These are phyloP conservation scores for Rhodophaea formosa DNA, from an alignment of 2,888 invertebrate genomes.

Conservation along the genomic window DNA sequence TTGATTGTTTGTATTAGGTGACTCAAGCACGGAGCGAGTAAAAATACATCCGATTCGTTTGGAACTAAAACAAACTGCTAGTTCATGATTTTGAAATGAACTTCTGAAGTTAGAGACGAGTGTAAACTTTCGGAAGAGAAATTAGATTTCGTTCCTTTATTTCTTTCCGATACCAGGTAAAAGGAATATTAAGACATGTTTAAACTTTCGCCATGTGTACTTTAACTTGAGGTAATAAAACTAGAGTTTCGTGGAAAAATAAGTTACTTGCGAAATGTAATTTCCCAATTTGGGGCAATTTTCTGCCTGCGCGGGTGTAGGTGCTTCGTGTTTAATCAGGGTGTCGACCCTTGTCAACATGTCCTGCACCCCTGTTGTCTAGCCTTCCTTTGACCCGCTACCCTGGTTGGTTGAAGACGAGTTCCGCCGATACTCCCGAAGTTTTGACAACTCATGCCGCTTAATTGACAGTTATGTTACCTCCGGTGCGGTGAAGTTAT, in stretches of 20 bases:
- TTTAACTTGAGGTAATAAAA: too few relatives aligned
- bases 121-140: neutral
- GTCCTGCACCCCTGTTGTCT: neutral
- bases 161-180: neutral
- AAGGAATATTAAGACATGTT: neutral
- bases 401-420: neutral
- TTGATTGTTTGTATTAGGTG: neutral
- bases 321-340: constrained; percentile 21
- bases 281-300: constrained; percentile 27
- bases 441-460: constrained; percentile 4
- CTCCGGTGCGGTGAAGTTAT: neutral
- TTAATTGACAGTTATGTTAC: constrained; percentile 5
- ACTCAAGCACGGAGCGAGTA: neutral
- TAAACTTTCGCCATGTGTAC: neutral
- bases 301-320: constrained; percentile 25
- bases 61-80: constrained; percentile 5
- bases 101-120: neutral
- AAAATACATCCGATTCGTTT: constrained; percentile 1
- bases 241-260: too few relatives aligned
- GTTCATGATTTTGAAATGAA: constrained; percentile 1
- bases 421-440: neutral
- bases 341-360: constrained; percentile 37
- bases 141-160: neutral
- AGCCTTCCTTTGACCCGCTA: neutral
- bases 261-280: neutral